These are phyloP conservation scores for Zonotrichia leucophrys DNA, from an alignment of 2,113 vertebrate species.

Conservation along the genomic window DNA sequence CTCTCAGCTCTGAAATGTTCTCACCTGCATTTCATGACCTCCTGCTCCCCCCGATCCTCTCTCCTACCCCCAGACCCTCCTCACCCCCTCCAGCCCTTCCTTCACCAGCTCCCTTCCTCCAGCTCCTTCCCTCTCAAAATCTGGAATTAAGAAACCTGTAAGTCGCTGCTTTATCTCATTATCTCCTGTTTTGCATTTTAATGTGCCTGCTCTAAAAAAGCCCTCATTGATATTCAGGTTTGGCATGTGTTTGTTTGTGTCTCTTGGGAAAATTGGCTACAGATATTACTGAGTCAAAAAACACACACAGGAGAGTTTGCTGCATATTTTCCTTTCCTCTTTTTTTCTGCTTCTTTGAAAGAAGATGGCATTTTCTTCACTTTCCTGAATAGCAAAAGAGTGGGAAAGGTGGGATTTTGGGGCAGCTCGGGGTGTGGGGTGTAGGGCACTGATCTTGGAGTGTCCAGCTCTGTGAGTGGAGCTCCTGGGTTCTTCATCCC, in stretches of 20 bases:
- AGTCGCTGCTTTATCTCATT: conserved; percentile 79
- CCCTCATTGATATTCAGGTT: conserved; percentile 79
- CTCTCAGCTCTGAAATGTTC: background rate
- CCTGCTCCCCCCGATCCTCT: background rate
- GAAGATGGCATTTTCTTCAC: conserved; percentile 18
- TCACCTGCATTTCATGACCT: background rate
- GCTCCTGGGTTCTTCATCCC: background rate
- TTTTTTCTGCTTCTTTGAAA: conserved; percentile 12
- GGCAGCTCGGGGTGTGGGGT: background rate
- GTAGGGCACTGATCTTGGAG: background rate
- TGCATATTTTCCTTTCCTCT: conserved; percentile 32
- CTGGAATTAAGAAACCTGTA: conserved; percentile 73
- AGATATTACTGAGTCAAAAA: conserved; percentile 73
- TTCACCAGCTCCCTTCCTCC: background rate
- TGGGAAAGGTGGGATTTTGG: background rate
- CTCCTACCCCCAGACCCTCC: background rate
- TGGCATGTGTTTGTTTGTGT: conserved; percentile 76
- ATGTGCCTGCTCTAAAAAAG: conserved; percentile 77
- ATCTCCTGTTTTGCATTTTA: conserved; percentile 83
- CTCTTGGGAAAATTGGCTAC: conserved; percentile 77
- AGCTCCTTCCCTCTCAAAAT: conserved; percentile 27
- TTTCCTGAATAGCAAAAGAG: background rate
- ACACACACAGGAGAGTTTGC: conserved; percentile 61
- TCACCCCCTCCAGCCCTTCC: background rate
- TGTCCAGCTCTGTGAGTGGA: background rate